Evolutionary conservation across 2,113 vertebrate species (phyloP).

Genomic region (Pelodiscus sinensis): DNA sequence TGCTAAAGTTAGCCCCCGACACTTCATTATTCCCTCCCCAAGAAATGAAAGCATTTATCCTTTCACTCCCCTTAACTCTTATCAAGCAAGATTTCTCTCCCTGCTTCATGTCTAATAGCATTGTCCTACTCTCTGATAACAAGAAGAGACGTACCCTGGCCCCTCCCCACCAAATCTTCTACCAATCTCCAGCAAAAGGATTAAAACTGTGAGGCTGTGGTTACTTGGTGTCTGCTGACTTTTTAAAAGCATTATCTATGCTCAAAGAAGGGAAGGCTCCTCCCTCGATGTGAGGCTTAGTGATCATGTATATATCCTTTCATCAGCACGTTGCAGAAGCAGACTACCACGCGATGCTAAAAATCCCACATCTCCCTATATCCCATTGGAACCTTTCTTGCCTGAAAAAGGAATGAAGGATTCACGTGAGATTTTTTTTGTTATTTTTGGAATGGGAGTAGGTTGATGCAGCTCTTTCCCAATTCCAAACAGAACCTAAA

Average conservation of each 20-base stretch:
- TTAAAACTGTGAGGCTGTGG: slow-evolving; percentile 57
- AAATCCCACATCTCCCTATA: background rate
- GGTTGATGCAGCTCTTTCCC: background rate
- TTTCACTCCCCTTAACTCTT: slow-evolving; percentile 48
- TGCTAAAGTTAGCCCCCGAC: slow-evolving; percentile 1
- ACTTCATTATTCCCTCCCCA: slow-evolving; percentile 19
- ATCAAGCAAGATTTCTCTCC: slow-evolving; percentile 60
- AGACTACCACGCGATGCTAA: slow-evolving; percentile 37
- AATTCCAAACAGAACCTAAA: too few relatives aligned
- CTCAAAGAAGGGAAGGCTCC: slow-evolving; percentile 50
- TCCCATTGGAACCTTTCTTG: background rate
- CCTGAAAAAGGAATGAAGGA: background rate
- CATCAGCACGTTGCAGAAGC: background rate
- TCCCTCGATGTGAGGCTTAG: background rate
- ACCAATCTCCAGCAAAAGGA: slow-evolving; percentile 43
- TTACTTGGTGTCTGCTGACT: slow-evolving; percentile 12
- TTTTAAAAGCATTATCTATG: slow-evolving; percentile 62
- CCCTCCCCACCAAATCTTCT: slow-evolving; percentile 48
- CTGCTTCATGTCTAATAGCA: slow-evolving; percentile 54
- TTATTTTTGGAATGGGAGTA: slow-evolving; percentile 1
- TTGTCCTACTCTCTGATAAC: slow-evolving; percentile 61
- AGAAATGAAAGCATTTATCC: slow-evolving; percentile 31
- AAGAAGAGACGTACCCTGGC: slow-evolving; percentile 38
- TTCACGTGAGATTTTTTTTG: background rate
- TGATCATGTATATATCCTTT: background rate